Base-by-base conservation (phyloP, 1,140 invertebrate species). In the Caenorhabditis latens region DNA sequence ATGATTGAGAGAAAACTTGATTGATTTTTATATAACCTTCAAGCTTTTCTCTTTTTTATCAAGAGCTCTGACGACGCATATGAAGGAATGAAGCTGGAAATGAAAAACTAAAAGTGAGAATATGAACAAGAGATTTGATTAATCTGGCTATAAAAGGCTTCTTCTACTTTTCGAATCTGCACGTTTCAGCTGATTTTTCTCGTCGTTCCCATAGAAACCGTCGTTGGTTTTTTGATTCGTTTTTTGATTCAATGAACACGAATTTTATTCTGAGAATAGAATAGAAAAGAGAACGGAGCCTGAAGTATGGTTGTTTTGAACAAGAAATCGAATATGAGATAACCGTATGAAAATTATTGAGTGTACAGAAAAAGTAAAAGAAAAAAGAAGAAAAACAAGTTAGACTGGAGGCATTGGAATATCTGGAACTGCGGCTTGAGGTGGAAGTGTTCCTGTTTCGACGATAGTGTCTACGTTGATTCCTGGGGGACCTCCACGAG, bases 361-460 rank as follows among this genome's bases (percentile, higher is more conserved):
- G 46, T 79, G 71, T 24, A 79, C n/a, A 24, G 19, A 42, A 79
- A 79, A 50, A 24, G 19, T 19, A 79, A 79, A 50, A 24, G 16
- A 1, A 11, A 9, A 50, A 16, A 19, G 14, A 32, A 13, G 46
- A 50, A 46, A 71, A 71, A n/a, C 7, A 46, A 11, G 11, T 79
- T 50, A 79, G n/a, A 50, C 71, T 24, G 71, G 46, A 8, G 71
- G 71, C 71, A 79, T 79, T 21, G 71, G 71, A 50, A 79, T 79
- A 24, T 79, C 71, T 32, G 71, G 71, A 79, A 79, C 19, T 21
- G 71, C 19, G 4, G 71, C 71, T 79, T 79, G 71, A 50, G 71
- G 71, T 79, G 71, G 71, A 19, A 79, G 71, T 24, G 71, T 79
- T 79, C 71, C 71, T 9, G 71, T 79, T 53, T 79, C 71, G 4